These are phyloP conservation scores for Atractosteus spatula DNA, from an alignment of 2,113 vertebrate genomes.

Conservation along the genomic window DNA sequence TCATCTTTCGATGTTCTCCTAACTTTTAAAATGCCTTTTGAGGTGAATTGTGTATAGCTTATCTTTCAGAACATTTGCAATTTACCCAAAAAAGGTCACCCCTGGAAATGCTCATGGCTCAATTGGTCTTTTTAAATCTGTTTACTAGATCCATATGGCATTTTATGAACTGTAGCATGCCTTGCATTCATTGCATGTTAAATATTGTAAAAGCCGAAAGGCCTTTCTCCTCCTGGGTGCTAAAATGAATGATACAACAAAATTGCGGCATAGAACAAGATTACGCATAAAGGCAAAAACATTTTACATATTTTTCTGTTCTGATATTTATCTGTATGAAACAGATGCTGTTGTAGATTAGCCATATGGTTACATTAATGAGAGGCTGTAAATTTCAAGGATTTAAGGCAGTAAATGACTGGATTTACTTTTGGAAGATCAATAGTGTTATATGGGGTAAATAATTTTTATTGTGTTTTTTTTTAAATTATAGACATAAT, in stretches of 20 bases:
- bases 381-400: background rate
- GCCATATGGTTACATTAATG: background rate
- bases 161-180: background rate
- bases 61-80: background rate
- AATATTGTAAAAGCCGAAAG: background rate
- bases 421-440: too few relatives aligned
- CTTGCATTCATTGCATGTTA: background rate
- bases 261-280: background rate
- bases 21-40: background rate
- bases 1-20: background rate
- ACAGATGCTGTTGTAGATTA: background rate
- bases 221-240: background rate
- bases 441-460: too few relatives aligned
- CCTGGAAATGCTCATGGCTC: background rate
- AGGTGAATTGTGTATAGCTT: background rate
- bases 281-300: background rate
- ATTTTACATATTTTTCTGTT: too few relatives aligned
- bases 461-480: too few relatives aligned
- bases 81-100: background rate
- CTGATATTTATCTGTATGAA: background rate
- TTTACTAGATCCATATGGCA: background rate
- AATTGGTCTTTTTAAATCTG: background rate
- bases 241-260: background rate
- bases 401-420: background rate
- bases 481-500: too few relatives aligned